A percentile compares a stretch with the other conserved stretches of the same genome.
phyloP scores from a whole-genome alignment of 2,797 vertebrate genomes.

The Euphonia xanthogaster region DNA sequence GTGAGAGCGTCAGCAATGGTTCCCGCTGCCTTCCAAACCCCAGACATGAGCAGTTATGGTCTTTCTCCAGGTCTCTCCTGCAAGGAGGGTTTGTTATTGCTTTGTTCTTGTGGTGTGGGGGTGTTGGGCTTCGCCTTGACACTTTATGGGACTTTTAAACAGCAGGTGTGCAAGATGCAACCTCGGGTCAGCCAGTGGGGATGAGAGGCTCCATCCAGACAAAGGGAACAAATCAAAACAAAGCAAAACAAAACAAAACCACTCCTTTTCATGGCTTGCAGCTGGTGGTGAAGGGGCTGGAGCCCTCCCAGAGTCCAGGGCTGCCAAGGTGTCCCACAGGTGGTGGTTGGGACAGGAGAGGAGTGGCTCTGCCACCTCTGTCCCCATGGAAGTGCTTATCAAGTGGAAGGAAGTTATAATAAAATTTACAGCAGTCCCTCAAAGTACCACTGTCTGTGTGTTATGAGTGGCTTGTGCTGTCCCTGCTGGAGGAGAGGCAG shows the following conservation, averaged over 20 bases:
- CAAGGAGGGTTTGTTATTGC: neutral
- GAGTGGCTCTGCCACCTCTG: neutral
- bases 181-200: slow-evolving; percentile 19
- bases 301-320: neutral
- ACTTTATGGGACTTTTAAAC: slow-evolving; percentile 53
- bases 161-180: slow-evolving; percentile 59
- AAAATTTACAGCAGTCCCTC: slow-evolving; percentile 9
- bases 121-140: neutral
- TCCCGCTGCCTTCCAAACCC: neutral
- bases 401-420: slow-evolving; percentile 52
- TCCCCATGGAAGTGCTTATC: slow-evolving; percentile 30
- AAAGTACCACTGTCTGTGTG: neutral
- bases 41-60: neutral
- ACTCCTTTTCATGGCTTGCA: slow-evolving; percentile 36
- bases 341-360: neutral
- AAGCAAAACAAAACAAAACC: neutral
- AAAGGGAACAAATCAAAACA: neutral
- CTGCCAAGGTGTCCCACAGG: neutral
- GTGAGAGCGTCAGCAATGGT: fast-evolving
- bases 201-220: slow-evolving; percentile 30
- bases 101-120: neutral
- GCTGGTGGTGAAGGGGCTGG: neutral
- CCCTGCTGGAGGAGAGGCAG: neutral
- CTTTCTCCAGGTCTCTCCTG: neutral
- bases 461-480: neutral